Percentiles rank a stretch among this genome's conserved stretches.
Evolutionary conservation across 2,888 invertebrate species (phyloP).

Genomic region (Lasioglossum pauxillum): DNA sequence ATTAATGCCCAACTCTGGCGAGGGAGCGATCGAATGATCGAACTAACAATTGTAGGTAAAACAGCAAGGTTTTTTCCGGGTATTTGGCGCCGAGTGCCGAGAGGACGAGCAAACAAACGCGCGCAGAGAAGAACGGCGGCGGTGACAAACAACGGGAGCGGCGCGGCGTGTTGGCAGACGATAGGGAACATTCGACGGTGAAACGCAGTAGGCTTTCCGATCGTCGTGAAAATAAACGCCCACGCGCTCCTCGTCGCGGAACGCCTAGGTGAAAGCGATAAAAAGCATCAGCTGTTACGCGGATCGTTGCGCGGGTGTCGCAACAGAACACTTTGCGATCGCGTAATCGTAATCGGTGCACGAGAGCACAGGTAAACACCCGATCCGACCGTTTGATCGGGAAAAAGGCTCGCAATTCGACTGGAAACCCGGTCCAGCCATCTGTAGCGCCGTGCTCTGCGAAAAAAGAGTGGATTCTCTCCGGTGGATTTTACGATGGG

Average conservation of each 20-base stretch:
- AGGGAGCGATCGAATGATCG: neutral
- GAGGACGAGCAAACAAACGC: neutral
- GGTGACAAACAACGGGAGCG: neutral
- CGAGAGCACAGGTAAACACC: neutral
- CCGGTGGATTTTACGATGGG: slow-evolving; percentile 22
- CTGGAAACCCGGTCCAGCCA: neutral
- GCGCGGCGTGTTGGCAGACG: neutral
- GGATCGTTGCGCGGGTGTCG: slow-evolving; percentile 14
- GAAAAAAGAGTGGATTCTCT: neutral
- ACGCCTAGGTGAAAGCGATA: slow-evolving; percentile 1
- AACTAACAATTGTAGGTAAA: neutral
- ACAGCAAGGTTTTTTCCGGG: neutral
- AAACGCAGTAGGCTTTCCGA: neutral
- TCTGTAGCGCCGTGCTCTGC: neutral
- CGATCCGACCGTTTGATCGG: neutral
- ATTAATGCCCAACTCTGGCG: neutral
- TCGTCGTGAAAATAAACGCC: slow-evolving; percentile 22
- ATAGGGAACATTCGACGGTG: neutral
- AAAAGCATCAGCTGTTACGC: slow-evolving; percentile 30
- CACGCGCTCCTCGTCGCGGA: neutral
- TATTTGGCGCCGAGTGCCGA: neutral
- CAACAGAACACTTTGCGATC: slow-evolving; percentile 17
- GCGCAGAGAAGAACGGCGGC: neutral
- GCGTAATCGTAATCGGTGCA: slow-evolving; percentile 20
- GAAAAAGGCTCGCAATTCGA: neutral